Evolutionary conservation across 2,797 vertebrate genomes (phyloP).

Genomic region (Octomys mimax): DNA sequence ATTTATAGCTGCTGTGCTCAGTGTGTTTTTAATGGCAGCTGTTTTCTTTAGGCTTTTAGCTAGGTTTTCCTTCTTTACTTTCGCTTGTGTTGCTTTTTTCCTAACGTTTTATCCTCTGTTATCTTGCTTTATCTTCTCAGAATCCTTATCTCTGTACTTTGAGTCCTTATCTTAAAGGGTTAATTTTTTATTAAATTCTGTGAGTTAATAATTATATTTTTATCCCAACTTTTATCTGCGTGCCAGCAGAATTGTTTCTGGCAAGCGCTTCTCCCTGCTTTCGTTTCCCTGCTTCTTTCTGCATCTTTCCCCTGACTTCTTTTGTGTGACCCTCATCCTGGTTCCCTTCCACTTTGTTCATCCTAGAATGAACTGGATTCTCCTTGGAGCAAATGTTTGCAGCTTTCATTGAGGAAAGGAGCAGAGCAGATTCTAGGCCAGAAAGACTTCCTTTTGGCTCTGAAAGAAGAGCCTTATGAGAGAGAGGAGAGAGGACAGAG

Average conservation of each 20-base stretch:
- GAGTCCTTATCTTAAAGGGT: background rate
- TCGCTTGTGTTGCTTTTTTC: background rate
- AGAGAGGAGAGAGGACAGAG: no score
- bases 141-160: constrained; percentile 7
- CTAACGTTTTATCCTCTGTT: background rate
- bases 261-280: background rate
- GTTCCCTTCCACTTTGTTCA: background rate
- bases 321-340: background rate
- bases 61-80: background rate
- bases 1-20: background rate
- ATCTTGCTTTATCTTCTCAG: background rate
- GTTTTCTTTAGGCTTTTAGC: background rate
- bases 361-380: background rate
- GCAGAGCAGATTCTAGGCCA: background rate
- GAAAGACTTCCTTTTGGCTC: background rate
- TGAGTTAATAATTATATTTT: background rate
- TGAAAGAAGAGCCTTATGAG: background rate
- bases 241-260: background rate
- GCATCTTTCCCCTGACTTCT: background rate
- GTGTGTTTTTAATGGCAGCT: background rate
- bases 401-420: background rate
- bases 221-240: background rate
- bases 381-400: background rate
- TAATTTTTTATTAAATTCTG: background rate
- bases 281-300: background rate